These are phyloP conservation scores for Macroramphosus scolopax DNA, from an alignment of 2,797 vertebrate species.

Conservation along the genomic window DNA sequence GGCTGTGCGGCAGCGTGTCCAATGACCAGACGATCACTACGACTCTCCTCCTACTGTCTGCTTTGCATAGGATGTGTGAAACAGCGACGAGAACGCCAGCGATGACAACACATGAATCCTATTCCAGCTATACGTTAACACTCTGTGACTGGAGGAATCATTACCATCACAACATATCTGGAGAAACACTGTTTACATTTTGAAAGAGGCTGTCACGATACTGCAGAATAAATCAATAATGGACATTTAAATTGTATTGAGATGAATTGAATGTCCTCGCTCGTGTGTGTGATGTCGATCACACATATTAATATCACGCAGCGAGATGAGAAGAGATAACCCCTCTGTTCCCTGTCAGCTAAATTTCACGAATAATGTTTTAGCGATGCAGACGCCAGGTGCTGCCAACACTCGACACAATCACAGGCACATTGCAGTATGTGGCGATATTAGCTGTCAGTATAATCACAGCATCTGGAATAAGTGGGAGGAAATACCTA, in stretches of 20 bases:
- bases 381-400: slow-evolving; percentile 19
- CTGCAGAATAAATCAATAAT: no score
- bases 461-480: slow-evolving; percentile 44
- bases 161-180: no score
- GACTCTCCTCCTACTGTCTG: neutral
- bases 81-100: neutral
- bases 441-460: slow-evolving; percentile 21
- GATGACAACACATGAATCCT: neutral
- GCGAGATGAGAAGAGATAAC: neutral
- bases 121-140: neutral
- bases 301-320: no score
- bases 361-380: slow-evolving; percentile 13
- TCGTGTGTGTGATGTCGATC: no score
- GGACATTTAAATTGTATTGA: no score
- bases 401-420: slow-evolving; percentile 10
- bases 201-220: no score
- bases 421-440: slow-evolving; percentile 23
- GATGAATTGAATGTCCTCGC: no score
- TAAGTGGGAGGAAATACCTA: slow-evolving; percentile 49
- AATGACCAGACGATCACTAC: neutral
- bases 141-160: no score
- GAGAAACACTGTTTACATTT: no score
- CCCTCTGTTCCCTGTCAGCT: neutral
- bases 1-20: neutral
- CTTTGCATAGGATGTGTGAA: slow-evolving; percentile 1